A percentile compares a stretch with the other conserved stretches of the same genome.
Evolutionary conservation across 2,797 vertebrate species (phyloP).

Genomic region (Pitangus sulphuratus): DNA sequence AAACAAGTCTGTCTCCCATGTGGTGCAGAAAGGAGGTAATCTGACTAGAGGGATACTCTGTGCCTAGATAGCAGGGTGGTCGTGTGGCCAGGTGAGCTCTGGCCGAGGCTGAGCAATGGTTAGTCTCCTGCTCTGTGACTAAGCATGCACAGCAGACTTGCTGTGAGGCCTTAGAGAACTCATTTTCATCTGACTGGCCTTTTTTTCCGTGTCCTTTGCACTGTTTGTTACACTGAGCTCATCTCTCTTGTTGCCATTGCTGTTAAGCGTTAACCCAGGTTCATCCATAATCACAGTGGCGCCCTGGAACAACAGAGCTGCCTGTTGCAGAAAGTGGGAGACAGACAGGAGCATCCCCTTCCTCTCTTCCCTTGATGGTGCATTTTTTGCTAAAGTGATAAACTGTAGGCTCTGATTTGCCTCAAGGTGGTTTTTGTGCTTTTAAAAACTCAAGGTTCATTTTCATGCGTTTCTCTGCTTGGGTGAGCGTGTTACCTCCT

Average conservation of each 20-base stretch:
- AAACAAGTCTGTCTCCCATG: accelerated
- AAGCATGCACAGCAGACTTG: neutral
- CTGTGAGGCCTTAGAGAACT: neutral
- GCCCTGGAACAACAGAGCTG: neutral
- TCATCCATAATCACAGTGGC: neutral
- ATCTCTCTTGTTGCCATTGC: neutral
- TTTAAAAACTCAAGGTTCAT: neutral
- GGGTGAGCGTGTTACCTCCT: neutral
- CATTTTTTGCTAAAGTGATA: neutral
- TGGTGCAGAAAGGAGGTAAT: neutral
- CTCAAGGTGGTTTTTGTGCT: neutral
- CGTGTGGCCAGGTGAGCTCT: accelerated
- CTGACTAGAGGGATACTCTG: neutral
- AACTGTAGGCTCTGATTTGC: neutral
- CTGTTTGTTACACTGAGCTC: neutral
- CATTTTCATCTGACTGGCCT: neutral
- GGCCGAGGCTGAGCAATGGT: neutral
- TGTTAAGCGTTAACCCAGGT: neutral
- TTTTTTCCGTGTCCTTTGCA: neutral
- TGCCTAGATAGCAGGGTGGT: neutral
- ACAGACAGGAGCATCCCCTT: neutral
- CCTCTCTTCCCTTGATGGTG: neutral
- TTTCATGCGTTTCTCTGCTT: neutral
- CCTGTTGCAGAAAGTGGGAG: neutral
- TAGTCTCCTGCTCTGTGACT: neutral